Evolutionary conservation across 2,888 invertebrate species (phyloP), one percentile per base, ranked within the genome.

Genomic region (Orchestes rusci): DNA sequence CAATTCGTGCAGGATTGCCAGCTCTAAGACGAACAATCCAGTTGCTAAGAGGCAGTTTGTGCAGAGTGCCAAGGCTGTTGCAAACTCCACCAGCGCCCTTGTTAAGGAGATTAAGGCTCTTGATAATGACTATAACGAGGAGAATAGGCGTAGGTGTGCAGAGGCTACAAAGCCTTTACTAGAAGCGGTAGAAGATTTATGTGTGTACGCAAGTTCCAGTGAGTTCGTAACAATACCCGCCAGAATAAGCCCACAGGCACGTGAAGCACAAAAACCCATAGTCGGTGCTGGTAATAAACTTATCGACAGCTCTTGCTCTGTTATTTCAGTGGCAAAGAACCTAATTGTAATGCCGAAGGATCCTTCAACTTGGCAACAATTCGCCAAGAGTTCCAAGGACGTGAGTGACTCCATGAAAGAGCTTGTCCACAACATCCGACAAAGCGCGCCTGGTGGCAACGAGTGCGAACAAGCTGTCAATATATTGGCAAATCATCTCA

Each of bases 391-490:
- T 72, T 94, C 94, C 64, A 95, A 93, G 66, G 84, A 82, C 38
- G 95, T 99, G 1, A 95, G 95, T 1, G 96, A 97, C 66, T 89
- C 93, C 18, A 96, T 99, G 63, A 97, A 97, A 70, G 80, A 82
- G 8, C 76, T 99, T 3, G 94, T 96, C 3, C 82, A 90, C 10
- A 89, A 91, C 52, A 92, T 96, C 57, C 81, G 87, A 77, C 83
- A 63, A 23, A 90, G 90, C 59, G 94, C 96, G 0, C 97, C 97
- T 0, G 97, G 97, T 0, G 95, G 96, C 67, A 80, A 83, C 3
- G 97, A 99, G 67, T 94, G 97, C 66, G 85, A 89, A 33, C 75
- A 77, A 0, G 90, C 89, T 0, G 75, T 93, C 28, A 84, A 89
- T 23, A 79, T 81, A 1, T 71, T 97, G 5, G 80, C 77, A 52